Base-by-base conservation (phyloP, 1,140 invertebrate genomes). In the Radopholus similis region DNA sequence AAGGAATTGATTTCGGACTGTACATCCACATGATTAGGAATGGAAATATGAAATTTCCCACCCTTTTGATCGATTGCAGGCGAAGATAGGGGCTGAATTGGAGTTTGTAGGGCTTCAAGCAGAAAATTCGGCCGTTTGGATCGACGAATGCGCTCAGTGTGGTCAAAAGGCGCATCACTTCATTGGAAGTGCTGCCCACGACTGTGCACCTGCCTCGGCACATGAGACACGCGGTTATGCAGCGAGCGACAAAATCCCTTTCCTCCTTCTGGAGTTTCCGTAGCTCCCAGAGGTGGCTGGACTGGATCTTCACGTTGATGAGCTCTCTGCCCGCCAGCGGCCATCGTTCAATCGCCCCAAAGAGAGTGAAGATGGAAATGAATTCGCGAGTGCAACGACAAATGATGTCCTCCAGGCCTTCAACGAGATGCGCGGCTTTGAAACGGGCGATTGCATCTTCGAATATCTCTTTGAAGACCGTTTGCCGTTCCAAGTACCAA, bases 391-490 rank as follows among this genome's bases (percentile, higher is more conserved):
- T 71, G 18, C 55, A 35, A 21, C 70, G 69, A 49, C 58, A 71
- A 5, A 71, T 38, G 13, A 59, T 18, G 30, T 71, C 70, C 37
- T 35, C 54, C 18, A 72, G n/a, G 11, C 23, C 21, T 28, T 65
- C 62, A 11, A 72, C 68, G 18, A 67, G 37, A 18, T 38, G 56
- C 2, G 60, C 44, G 13, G 70, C 63, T 65, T 74, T 71, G 47
- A 73, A 71, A 13, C 70, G 58, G 40, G 68, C 15, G 23, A 71
- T 58, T 23, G 64, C 57, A 64, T 71, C 70, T 11, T 21, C 53
- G 58, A 71, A 71, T 21, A 71, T 72, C 40, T 71, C 53, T 42
- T 68, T 40, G 32, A 71, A 66, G 11, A 73, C 21, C 9, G 23
- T 15, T 23, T 71, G 47, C 3, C 66, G 51, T 18, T 47, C 13